A percentile compares a stretch with the other conserved stretches of the same genome.
phyloP scores from a whole-genome alignment of 1,140 invertebrate species.

The Bombus vancouverensis region DNA sequence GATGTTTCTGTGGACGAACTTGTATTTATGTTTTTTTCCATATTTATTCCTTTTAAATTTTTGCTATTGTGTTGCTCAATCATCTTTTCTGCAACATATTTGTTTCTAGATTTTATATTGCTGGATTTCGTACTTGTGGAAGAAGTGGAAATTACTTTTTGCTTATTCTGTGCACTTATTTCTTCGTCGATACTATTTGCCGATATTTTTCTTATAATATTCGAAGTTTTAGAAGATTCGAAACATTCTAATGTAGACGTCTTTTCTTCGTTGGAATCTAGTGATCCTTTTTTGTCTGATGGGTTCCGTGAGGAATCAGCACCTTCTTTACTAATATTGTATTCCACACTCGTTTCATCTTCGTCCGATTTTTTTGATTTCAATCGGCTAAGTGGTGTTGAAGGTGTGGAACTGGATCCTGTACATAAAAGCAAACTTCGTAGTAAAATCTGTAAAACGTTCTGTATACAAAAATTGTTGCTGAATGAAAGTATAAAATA shows the following conservation, averaged over 20 bases:
- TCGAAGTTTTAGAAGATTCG: conserved; percentile 18
- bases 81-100: conserved; percentile 54
- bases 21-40: conserved; percentile 52
- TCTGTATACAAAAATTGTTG: background rate
- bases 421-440: background rate
- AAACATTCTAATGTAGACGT: conserved; percentile 54
- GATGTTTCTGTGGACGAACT: conserved; percentile 34
- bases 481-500: conserved; percentile 48
- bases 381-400: conserved; percentile 76
- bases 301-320: conserved; percentile 57
- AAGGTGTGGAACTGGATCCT: conserved; percentile 75
- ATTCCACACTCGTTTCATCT: conserved; percentile 76
- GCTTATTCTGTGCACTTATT: conserved; percentile 42
- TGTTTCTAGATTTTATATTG: conserved; percentile 42
- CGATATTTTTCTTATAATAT: conserved; percentile 30
- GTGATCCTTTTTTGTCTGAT: conserved; percentile 39
- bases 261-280: conserved; percentile 64
- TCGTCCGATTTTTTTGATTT: conserved; percentile 77
- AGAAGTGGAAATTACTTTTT: conserved; percentile 53
- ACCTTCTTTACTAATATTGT: conserved; percentile 61
- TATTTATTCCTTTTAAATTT: conserved; percentile 36
- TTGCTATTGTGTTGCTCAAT: conserved; percentile 59
- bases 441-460: background rate
- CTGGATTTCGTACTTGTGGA: conserved; percentile 34
- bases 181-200: conserved; percentile 49